Conservation (phyloP, 2,888 invertebrate genomes). For the Aphodius sticticus region DNA sequence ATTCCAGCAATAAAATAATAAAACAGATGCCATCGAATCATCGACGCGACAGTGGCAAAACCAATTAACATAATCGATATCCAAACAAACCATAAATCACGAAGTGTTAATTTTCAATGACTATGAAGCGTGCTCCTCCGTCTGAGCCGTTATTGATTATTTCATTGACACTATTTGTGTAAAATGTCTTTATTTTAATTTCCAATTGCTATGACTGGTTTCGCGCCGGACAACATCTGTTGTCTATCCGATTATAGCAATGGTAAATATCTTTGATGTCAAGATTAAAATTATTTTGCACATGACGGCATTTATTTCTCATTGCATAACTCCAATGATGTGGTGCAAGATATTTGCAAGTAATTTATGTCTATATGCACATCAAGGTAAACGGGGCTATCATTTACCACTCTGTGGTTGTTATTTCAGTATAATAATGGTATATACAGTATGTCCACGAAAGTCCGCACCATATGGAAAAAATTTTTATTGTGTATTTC, state of each 20-base stretch:
- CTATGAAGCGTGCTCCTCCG: neutral
- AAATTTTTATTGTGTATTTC: too few relatives aligned
- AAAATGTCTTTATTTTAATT: slow-evolving; percentile 4
- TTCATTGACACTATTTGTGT: neutral
- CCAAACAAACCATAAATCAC: neutral
- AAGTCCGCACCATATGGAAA: too few relatives aligned
- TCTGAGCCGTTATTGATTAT: neutral
- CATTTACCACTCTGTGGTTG: neutral
- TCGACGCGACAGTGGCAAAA: neutral
- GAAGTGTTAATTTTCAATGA: neutral
- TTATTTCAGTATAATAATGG: neutral
- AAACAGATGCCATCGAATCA: neutral
- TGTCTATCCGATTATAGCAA: neutral
- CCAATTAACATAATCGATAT: neutral
- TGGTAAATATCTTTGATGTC: neutral
- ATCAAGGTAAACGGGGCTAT: neutral
- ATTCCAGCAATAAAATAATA: slow-evolving; percentile 4
- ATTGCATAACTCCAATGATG: neutral
- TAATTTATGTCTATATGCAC: slow-evolving; percentile 4
- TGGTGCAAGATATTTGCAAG: neutral
- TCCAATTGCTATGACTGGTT: neutral
- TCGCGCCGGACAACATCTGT: neutral
- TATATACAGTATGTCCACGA: neutral
- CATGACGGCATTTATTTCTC: neutral
- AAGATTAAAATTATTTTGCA: neutral